Conservation (phyloP, 2,113 vertebrate genomes). For the Pandion haliaetus region DNA sequence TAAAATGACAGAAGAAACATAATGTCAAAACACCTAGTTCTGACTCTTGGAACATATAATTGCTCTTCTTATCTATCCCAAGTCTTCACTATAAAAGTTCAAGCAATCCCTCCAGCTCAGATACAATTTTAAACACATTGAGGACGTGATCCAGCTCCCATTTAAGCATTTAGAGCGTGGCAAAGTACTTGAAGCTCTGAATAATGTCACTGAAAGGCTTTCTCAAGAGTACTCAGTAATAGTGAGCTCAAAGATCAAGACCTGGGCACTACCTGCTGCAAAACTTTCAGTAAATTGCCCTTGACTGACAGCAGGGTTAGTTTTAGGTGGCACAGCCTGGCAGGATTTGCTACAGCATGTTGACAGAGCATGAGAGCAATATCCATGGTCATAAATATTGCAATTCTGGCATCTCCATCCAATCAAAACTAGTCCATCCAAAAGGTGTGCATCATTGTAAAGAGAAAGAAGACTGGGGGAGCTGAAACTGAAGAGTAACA, state of each 20-base stretch:
- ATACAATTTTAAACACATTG: neutral
- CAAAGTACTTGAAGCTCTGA: neutral
- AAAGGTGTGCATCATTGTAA: neutral
- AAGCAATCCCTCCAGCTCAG: neutral
- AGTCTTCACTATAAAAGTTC: neutral
- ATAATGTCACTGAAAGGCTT: neutral
- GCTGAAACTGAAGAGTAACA: neutral
- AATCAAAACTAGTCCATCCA: neutral
- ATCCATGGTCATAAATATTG: fast-evolving
- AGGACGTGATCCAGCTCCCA: neutral
- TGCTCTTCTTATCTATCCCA: neutral
- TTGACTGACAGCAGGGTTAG: neutral
- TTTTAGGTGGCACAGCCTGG: neutral
- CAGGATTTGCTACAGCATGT: neutral
- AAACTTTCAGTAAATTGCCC: neutral
- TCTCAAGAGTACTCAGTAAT: neutral
- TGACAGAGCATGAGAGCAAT: neutral
- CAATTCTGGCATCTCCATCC: neutral
- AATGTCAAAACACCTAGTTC: conserved; percentile 12
- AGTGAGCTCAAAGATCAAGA: neutral
- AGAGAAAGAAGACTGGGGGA: neutral
- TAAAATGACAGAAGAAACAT: conserved; percentile 23
- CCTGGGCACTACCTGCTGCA: neutral
- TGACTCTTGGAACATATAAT: neutral
- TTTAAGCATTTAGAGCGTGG: neutral